Conservation (phyloP, 2,113 vertebrate species). For the Struthio camelus region DNA sequence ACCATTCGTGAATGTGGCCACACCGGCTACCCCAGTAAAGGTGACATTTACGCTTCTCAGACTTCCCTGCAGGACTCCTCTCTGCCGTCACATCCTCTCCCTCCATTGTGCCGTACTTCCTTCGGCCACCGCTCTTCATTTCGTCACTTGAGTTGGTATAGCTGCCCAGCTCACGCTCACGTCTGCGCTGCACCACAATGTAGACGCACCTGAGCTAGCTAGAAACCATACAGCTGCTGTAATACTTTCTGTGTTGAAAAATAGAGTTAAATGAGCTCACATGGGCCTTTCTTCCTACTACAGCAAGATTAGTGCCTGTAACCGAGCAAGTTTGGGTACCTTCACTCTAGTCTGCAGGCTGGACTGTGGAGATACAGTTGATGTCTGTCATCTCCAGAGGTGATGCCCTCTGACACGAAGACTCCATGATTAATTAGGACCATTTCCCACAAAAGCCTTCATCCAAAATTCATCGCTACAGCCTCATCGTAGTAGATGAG, state of each 20-base stretch:
- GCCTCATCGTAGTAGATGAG: not conserved
- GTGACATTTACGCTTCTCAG: not conserved
- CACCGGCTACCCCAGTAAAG: not conserved
- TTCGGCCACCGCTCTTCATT: not conserved
- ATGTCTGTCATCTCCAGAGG: not conserved
- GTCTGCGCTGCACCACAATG: rapidly evolving
- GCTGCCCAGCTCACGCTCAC: rapidly evolving
- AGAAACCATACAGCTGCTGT: not conserved
- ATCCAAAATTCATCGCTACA: not conserved
- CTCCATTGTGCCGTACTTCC: not conserved
- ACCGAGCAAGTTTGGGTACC: not conserved
- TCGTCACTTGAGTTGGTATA: not conserved
- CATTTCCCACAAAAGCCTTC: not conserved
- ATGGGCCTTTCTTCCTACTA: not conserved
- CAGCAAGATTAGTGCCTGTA: not conserved
- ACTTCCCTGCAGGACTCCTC: not conserved
- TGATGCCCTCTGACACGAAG: not conserved
- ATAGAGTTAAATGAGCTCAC: not conserved
- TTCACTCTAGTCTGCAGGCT: not conserved
- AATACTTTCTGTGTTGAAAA: not conserved
- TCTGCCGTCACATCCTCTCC: not conserved
- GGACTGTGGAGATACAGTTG: not conserved
- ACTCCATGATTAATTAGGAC: not conserved
- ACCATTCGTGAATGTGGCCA: not conserved
- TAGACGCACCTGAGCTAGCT: not conserved